Conservation (phyloP, 2,797 vertebrate genomes). For the Falco rusticolus region DNA sequence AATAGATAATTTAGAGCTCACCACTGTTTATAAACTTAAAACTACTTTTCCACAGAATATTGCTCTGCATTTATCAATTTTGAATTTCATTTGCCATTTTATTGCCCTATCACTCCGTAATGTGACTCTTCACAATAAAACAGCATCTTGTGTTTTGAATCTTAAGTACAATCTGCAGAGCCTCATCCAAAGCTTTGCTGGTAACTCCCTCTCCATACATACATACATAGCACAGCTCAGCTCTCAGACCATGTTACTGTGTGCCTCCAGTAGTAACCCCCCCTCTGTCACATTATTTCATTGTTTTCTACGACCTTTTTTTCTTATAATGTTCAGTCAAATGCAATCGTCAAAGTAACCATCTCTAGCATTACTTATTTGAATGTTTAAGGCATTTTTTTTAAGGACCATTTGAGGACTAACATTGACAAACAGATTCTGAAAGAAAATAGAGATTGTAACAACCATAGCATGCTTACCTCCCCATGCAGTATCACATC, state of each 20-base stretch:
- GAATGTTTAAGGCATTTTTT: background rate
- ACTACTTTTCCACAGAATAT: background rate
- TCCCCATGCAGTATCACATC: background rate
- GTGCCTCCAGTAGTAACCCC: background rate
- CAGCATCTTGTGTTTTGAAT: background rate
- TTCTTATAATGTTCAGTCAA: fast-evolving
- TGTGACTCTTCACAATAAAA: background rate
- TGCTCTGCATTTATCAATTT: constrained; percentile 26
- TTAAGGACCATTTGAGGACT: background rate
- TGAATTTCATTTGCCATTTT: constrained; percentile 1
- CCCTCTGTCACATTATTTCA: background rate
- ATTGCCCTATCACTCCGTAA: background rate
- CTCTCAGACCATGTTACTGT: fast-evolving
- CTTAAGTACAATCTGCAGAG: background rate
- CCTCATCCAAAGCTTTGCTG: background rate
- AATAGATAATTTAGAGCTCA: background rate
- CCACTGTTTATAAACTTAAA: background rate
- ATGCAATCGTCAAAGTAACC: background rate
- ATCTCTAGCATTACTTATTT: background rate
- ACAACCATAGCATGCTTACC: background rate
- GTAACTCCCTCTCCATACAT: background rate
- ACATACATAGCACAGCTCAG: fast-evolving
- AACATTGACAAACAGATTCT: background rate
- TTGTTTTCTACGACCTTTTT: background rate
- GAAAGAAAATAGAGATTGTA: background rate